Percentiles rank a stretch among this genome's conserved stretches.
Evolutionary conservation across 2,888 invertebrate species (phyloP).

Genomic region (Thymelicus sylvestris): DNA sequence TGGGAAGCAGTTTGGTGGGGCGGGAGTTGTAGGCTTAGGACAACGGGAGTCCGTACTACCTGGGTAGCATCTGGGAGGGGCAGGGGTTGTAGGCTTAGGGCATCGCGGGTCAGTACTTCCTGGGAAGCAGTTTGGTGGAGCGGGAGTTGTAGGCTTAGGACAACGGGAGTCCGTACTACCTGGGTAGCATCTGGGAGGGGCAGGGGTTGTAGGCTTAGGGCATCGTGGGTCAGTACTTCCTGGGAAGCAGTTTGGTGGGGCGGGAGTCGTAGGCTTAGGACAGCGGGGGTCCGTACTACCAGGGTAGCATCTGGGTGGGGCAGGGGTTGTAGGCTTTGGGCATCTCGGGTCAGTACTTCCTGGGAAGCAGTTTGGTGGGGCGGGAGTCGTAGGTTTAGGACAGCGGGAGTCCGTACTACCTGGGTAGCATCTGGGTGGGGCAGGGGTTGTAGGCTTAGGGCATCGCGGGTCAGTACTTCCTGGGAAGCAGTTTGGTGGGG

Average conservation of each 20-base stretch:
- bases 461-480: conserved; percentile 48
- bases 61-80: conserved; percentile 34
- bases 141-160: neutral
- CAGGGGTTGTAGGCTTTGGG: neutral
- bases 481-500: conserved; percentile 46
- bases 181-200: conserved; percentile 21
- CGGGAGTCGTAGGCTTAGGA: conserved; percentile 42
- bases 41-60: neutral
- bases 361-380: neutral
- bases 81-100: conserved; percentile 41
- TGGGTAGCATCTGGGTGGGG: conserved; percentile 51
- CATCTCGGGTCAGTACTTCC: neutral
- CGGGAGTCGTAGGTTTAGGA: conserved; percentile 39
- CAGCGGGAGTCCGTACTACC: conserved; percentile 52
- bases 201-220: conserved; percentile 43
- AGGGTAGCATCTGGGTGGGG: neutral
- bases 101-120: neutral
- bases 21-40: conserved; percentile 7
- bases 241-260: conserved; percentile 42
- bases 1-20: conserved; percentile 39
- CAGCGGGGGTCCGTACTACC: conserved; percentile 36
- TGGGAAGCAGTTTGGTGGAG: neutral
- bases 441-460: conserved; percentile 43
- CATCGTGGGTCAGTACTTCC: conserved; percentile 45
- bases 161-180: neutral